phyloP scores from a whole-genome alignment of 2,888 invertebrate species.

The Tenthredo scrophulariae region DNA sequence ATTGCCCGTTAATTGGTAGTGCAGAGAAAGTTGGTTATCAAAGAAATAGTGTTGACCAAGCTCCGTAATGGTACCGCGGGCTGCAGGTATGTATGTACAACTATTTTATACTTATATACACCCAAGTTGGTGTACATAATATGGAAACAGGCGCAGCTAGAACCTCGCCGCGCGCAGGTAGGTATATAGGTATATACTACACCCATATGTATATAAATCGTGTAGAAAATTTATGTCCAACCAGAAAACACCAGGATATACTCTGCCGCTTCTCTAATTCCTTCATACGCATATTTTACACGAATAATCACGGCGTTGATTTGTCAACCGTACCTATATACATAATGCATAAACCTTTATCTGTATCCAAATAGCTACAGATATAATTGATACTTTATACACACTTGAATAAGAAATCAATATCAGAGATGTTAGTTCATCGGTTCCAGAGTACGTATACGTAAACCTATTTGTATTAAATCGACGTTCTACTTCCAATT shows the following conservation, averaged over 20 bases:
- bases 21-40: constrained; percentile 52
- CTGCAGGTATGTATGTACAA: constrained; percentile 32
- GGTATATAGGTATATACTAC: background rate
- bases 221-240: constrained; percentile 44
- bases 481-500: constrained; percentile 13
- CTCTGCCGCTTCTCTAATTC: constrained; percentile 40
- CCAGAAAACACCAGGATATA: constrained; percentile 33
- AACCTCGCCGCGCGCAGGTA: background rate
- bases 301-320: constrained; percentile 27
- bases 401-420: background rate
- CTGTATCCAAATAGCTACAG: background rate
- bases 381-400: constrained; percentile 2
- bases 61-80: constrained; percentile 46
- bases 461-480: background rate
- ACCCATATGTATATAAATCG: background rate
- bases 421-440: constrained; percentile 11
- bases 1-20: constrained; percentile 52
- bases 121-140: background rate
- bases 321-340: constrained; percentile 33
- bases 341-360: background rate
- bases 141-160: background rate
- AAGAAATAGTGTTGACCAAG: constrained; percentile 51
- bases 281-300: constrained; percentile 28
- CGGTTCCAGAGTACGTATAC: background rate
- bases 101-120: background rate